These are phyloP conservation scores for Thereuonema tuberculata DNA, from an alignment of 1,140 invertebrate genomes.

Conservation along the genomic window DNA sequence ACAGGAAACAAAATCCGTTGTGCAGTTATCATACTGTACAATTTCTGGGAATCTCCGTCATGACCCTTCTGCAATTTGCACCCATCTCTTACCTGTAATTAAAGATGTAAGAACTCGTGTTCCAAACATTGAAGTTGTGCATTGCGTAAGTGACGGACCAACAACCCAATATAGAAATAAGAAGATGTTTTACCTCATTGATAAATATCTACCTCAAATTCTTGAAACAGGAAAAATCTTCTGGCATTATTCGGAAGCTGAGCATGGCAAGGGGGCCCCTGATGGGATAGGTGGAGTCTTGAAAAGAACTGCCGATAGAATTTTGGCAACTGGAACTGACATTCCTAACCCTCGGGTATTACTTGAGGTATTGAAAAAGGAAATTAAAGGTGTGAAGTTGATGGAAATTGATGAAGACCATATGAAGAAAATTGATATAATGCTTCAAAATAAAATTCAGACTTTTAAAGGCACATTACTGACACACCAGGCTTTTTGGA, in stretches of 20 bases:
- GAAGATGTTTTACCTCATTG: neutral
- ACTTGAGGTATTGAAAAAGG: too few relatives aligned
- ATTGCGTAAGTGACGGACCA: too few relatives aligned
- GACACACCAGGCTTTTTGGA: too few relatives aligned
- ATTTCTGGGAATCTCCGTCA: neutral
- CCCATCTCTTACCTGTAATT: neutral
- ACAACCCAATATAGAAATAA: neutral
- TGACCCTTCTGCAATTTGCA: neutral
- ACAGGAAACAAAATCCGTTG: neutral
- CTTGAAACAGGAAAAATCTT: constrained; percentile 14
- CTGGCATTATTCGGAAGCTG: constrained; percentile 33
- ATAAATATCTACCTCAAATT: neutral
- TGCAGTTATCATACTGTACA: neutral
- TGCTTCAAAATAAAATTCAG: too few relatives aligned
- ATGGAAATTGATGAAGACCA: too few relatives aligned
- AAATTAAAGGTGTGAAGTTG: too few relatives aligned
- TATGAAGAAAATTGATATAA: too few relatives aligned
- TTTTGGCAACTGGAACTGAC: neutral
- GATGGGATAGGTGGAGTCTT: constrained; percentile 33
- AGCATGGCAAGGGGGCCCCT: constrained; percentile 34
- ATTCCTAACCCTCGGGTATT: too few relatives aligned
- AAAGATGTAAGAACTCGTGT: neutral
- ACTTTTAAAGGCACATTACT: too few relatives aligned
- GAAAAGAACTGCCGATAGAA: constrained; percentile 21
- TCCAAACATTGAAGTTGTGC: neutral